Conservation (phyloP, 2,888 invertebrate species). For the Serrognathus titanus region DNA sequence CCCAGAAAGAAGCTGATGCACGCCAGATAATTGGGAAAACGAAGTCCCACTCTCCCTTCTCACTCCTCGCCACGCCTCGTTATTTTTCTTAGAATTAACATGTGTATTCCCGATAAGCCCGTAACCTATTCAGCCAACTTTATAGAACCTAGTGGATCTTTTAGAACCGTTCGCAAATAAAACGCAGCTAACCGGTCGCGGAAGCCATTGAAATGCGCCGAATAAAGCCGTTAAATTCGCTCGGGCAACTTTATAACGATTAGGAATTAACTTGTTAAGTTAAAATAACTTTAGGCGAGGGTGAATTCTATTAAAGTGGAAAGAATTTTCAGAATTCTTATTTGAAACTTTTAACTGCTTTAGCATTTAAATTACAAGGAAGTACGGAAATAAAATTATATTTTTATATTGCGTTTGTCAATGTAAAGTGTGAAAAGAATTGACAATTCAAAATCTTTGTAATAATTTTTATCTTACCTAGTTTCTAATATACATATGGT, state of each 20-base stretch:
- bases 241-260: conserved; percentile 7
- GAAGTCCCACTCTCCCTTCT: background rate
- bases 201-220: background rate
- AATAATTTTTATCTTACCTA: too few species aligned
- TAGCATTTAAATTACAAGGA: background rate
- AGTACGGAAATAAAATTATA: too few species aligned
- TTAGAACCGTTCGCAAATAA: too few species aligned
- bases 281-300: conserved; percentile 15
- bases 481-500: too few species aligned
- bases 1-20: background rate
- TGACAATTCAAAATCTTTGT: too few species aligned
- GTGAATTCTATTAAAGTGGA: conserved; percentile 13
- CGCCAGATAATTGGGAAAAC: conserved; percentile 3
- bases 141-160: background rate
- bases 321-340: conserved; percentile 16
- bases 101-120: conserved; percentile 9
- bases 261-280: conserved; percentile 21
- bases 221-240: background rate
- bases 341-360: conserved; percentile 7
- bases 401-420: too few species aligned
- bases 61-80: conserved; percentile 1
- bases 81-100: conserved; percentile 9
- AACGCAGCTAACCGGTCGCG: too few species aligned
- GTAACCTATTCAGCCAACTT: conserved; percentile 1
- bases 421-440: too few species aligned